Percentiles rank a stretch among this genome's conserved stretches.
These are phyloP conservation scores for Dipodomys spectabilis DNA, from an alignment of 2,113 vertebrate species.

Conservation along the genomic window DNA sequence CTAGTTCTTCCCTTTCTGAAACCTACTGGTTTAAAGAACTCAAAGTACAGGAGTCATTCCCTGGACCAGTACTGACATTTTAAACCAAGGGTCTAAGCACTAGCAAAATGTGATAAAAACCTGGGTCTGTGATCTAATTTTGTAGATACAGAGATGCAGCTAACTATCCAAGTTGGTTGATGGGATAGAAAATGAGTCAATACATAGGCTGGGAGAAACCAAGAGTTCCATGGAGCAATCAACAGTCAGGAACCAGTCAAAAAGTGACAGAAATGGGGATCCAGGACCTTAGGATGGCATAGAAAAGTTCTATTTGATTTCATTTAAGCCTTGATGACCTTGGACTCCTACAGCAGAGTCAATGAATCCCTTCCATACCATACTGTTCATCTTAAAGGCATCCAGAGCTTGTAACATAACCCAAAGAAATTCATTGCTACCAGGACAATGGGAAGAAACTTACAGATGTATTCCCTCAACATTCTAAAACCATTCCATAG, in stretches of 20 bases:
- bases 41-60: neutral
- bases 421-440: slow-evolving; percentile 20
- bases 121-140: neutral
- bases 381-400: neutral
- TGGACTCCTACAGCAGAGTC: neutral
- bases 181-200: neutral
- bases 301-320: neutral
- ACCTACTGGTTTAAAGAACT: neutral
- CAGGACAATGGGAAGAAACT: neutral
- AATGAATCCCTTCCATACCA: neutral
- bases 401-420: neutral
- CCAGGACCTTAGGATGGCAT: neutral
- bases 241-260: neutral
- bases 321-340: neutral
- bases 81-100: neutral
- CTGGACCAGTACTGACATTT: slow-evolving; percentile 25
- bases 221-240: neutral
- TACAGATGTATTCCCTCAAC: neutral
- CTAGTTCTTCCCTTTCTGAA: neutral
- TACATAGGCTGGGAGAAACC: neutral
- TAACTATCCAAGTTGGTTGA: neutral
- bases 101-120: slow-evolving; percentile 20
- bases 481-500: neutral
- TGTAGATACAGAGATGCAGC: neutral
- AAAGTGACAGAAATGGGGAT: neutral